phyloP scores from a whole-genome alignment of 2,113 vertebrate species.

The Chelonoidis abingdonii region DNA sequence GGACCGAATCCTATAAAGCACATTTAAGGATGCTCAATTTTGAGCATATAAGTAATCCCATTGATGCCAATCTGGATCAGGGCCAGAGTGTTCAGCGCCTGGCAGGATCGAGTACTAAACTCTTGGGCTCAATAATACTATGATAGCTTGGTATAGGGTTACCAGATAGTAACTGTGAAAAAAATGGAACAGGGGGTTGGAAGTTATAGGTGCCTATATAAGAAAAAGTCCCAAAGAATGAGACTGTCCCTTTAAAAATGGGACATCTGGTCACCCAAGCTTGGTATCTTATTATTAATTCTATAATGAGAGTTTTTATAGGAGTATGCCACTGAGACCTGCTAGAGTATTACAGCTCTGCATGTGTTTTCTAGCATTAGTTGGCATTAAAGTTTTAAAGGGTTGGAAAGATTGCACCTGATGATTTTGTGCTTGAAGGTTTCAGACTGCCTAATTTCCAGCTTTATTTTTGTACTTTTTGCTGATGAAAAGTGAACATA shows the following conservation, averaged over 20 bases:
- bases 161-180: too few relatives aligned
- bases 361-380: background rate
- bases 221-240: too few relatives aligned
- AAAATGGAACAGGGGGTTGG: too few relatives aligned
- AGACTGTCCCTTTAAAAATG: too few relatives aligned
- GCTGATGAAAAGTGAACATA: background rate
- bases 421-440: background rate
- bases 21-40: conserved; percentile 34
- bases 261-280: background rate
- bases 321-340: background rate
- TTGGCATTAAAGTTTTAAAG: too few relatives aligned
- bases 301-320: conserved; percentile 13
- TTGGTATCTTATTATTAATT: conserved; percentile 21
- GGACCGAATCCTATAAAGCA: conserved; percentile 22
- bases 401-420: background rate
- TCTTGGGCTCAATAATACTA: background rate
- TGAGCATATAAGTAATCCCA: background rate
- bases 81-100: conserved; percentile 39
- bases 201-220: too few relatives aligned
- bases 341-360: background rate
- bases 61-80: conserved; percentile 10
- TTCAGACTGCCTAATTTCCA: background rate
- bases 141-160: background rate
- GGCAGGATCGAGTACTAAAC: conserved; percentile 27
- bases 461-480: background rate